Conservation (phyloP, 2,113 vertebrate species). For the Neolamprologus modestus region DNA sequence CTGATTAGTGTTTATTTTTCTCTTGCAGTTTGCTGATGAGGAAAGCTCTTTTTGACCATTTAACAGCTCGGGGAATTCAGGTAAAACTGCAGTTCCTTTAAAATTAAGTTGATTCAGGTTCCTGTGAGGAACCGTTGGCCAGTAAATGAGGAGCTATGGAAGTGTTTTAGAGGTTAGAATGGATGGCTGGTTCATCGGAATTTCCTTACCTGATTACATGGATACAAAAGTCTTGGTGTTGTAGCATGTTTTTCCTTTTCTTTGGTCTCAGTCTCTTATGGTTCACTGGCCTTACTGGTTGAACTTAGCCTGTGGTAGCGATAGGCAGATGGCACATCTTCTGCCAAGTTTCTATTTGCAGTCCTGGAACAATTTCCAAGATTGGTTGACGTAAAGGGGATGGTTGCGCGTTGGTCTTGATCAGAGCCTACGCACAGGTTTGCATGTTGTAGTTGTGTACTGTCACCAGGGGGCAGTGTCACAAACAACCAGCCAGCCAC, state of each 20-base stretch:
- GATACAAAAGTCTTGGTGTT: not conserved
- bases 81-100: constrained; percentile 59
- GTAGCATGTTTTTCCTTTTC: not conserved
- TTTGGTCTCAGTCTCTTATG: not conserved
- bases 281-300: not conserved
- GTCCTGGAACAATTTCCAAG: not conserved
- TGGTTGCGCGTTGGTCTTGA: not conserved
- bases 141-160: not conserved
- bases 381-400: not conserved
- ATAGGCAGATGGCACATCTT: not conserved
- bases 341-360: not conserved
- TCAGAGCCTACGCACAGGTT: not conserved
- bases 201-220: not conserved
- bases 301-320: not conserved
- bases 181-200: not conserved
- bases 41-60: constrained; percentile 90
- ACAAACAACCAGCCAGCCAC: not conserved
- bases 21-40: constrained; percentile 89
- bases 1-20: not conserved
- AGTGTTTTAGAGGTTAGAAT: not conserved
- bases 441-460: not conserved
- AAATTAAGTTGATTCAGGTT: not conserved
- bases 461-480: not conserved
- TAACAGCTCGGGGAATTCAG: constrained; percentile 94
- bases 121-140: not conserved